These are phyloP conservation scores for Saccostrea echinata DNA, from an alignment of 1,140 invertebrate species.

Conservation along the genomic window DNA sequence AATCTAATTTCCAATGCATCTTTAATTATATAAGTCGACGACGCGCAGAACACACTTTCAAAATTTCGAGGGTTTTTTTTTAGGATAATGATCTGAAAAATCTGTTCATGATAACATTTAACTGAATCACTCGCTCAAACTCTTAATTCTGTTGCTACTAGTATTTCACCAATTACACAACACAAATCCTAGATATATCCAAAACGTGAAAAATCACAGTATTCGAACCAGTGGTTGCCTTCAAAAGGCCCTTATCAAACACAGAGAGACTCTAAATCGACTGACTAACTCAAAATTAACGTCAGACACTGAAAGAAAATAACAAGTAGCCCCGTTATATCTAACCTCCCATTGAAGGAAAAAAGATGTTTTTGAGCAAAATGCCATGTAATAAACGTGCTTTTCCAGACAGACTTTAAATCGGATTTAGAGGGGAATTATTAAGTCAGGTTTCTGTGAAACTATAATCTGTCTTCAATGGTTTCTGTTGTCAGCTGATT, in stretches of 20 bases:
- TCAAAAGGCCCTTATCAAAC: background rate
- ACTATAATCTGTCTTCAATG: conserved; percentile 32
- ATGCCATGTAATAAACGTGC: background rate
- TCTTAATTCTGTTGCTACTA: no score
- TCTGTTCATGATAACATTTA: no score
- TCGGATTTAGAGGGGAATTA: background rate
- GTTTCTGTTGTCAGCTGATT: conserved; percentile 32
- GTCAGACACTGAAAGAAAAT: background rate
- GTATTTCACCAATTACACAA: no score
- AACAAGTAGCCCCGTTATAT: background rate
- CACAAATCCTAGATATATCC: no score
- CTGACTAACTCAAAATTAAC: background rate
- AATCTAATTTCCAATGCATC: no score
- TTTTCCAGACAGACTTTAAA: conserved; percentile 12
- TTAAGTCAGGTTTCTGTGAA: conserved; percentile 15
- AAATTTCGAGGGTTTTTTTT: no score
- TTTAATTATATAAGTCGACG: no score
- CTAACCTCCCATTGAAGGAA: background rate
- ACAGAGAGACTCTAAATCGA: background rate
- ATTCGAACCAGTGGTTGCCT: no score
- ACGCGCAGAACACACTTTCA: no score
- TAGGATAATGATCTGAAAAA: no score
- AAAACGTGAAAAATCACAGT: no score
- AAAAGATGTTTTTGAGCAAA: conserved; percentile 15
- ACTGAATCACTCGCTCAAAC: no score